These are phyloP conservation scores for Trachythela sp. DNA, from an alignment of 64 coral and sea anemone species.

Conservation along the genomic window DNA sequence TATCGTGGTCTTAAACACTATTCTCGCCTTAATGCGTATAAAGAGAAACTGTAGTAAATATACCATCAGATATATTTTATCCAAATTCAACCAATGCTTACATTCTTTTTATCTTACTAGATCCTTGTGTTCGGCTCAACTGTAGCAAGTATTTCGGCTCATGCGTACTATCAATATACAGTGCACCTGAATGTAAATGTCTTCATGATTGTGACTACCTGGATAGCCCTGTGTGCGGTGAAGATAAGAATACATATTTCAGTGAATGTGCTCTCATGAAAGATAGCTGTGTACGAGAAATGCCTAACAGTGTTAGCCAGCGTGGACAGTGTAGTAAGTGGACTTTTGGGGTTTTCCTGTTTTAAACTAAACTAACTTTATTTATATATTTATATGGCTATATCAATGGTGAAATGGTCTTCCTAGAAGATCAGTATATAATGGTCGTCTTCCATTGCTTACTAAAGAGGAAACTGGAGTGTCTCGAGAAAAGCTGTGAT, in stretches of 20 bases:
- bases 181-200: not conserved
- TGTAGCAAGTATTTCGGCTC: not conserved
- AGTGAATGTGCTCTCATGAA: slow-evolving; percentile 73
- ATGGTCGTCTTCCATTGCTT: too few species aligned
- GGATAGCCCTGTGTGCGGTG: slow-evolving; percentile 68
- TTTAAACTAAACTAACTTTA: too few species aligned
- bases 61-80: too few species aligned
- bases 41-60: too few species aligned
- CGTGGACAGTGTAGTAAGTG: not conserved
- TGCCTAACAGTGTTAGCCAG: not conserved
- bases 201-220: not conserved
- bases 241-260: slow-evolving; percentile 70
- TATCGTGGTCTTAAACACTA: too few species aligned
- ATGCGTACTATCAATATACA: not conserved
- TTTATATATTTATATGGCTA: too few species aligned
- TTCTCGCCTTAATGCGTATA: too few species aligned
- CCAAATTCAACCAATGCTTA: not conserved
- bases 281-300: slow-evolving; percentile 22
- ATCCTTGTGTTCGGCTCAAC: not conserved
- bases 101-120: not conserved
- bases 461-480: too few species aligned
- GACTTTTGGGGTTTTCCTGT: not conserved
- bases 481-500: too few species aligned
- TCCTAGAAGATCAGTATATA: too few species aligned
- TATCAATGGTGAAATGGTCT: too few species aligned